Conservation (phyloP, 2,888 invertebrate species). For the Elysia crispata region DNA sequence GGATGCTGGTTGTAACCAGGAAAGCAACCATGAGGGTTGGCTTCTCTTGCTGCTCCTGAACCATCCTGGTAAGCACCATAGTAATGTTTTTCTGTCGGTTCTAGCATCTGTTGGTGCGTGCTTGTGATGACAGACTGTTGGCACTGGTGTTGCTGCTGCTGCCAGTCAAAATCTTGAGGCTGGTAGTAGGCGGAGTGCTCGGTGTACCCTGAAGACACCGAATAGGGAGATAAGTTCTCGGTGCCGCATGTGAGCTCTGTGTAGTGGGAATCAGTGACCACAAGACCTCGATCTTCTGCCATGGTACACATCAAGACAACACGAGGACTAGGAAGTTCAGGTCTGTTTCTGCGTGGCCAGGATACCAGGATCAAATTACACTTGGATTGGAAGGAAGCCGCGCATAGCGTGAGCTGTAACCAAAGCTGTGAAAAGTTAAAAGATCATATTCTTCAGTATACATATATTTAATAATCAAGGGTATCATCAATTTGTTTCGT, state of each 20-base stretch:
- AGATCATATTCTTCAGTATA: too few relatives aligned
- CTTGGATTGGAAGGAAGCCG: too few relatives aligned
- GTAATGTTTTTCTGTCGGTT: constrained; percentile 19
- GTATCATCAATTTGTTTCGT: too few relatives aligned
- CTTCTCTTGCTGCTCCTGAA: too few relatives aligned
- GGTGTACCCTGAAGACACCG: constrained; percentile 39
- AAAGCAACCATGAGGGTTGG: not conserved
- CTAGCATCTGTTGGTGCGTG: constrained; percentile 13
- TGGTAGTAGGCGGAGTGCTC: constrained; percentile 41
- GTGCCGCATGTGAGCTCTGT: constrained; percentile 22
- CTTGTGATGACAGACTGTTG: constrained; percentile 27
- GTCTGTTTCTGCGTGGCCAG: too few relatives aligned
- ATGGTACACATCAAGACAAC: constrained; percentile 16
- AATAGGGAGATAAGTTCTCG: constrained; percentile 40
- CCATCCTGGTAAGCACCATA: constrained; percentile 11
- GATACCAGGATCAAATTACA: too few relatives aligned
- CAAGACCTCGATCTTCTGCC: constrained; percentile 33
- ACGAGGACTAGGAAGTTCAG: not conserved
- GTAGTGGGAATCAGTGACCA: constrained; percentile 30
- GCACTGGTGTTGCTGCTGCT: constrained; percentile 35
- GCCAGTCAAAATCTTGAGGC: constrained; percentile 50
- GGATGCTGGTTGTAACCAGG: constrained; percentile 6
- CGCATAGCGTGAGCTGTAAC: too few relatives aligned
- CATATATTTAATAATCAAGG: too few relatives aligned
- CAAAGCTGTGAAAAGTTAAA: too few relatives aligned